These are phyloP conservation scores for Aelia acuminata DNA, from an alignment of 2,888 invertebrate genomes.

Conservation along the genomic window DNA sequence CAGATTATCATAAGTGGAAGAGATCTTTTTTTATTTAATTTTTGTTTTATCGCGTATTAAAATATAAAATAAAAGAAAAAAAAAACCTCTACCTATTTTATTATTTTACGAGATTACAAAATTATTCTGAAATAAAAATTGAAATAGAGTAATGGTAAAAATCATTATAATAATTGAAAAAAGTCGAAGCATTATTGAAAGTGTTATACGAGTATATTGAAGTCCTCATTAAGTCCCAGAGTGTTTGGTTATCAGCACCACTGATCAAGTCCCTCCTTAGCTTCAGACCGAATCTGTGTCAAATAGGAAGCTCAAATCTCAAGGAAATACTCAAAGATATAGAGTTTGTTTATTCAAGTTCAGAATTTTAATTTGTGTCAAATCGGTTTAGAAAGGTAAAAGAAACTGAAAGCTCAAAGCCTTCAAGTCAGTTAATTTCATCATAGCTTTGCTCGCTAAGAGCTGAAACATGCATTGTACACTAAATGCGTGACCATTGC, in stretches of 20 bases:
- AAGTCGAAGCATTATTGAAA: too few species aligned
- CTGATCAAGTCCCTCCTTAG: neutral
- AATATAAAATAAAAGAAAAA: too few species aligned
- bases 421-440: conserved; percentile 11
- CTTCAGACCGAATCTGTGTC: neutral
- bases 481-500: conserved; percentile 19
- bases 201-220: too few species aligned
- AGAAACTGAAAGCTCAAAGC: neutral
- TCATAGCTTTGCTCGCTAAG: neutral
- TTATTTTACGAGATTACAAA: too few species aligned
- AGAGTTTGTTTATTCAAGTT: neutral
- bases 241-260: neutral
- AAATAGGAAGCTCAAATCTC: neutral
- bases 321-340: neutral
- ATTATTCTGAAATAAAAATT: too few species aligned
- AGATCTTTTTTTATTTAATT: too few species aligned
- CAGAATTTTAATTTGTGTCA: neutral
- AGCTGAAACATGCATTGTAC: conserved; percentile 30
- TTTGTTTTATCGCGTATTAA: too few species aligned
- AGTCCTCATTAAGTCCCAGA: neutral
- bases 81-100: too few species aligned
- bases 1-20: too few species aligned
- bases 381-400: neutral
- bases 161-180: too few species aligned
- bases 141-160: too few species aligned